phyloP scores from a whole-genome alignment of 2,113 vertebrate genomes.

The Smithornis capensis region DNA sequence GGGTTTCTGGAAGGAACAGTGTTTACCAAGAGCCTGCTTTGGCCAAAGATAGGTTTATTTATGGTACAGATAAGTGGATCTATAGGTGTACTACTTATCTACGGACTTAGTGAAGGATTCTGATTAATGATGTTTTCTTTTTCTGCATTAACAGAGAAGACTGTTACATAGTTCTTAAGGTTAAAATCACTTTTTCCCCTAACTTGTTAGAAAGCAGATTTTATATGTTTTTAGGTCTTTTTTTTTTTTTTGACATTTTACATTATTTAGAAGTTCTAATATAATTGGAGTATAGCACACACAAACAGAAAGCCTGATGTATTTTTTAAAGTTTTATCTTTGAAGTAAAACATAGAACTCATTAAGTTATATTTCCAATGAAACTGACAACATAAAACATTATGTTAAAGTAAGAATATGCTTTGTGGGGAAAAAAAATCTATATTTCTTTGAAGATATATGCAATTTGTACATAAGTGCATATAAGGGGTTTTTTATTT shows the following conservation, averaged over 20 bases:
- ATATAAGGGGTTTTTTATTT: neutral
- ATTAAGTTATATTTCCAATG: neutral
- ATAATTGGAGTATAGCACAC: neutral
- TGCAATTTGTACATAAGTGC: rapidly evolving
- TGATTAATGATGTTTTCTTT: neutral
- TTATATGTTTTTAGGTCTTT: neutral
- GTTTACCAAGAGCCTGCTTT: neutral
- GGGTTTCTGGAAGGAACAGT: neutral
- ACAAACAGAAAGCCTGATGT: neutral
- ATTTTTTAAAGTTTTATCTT: neutral
- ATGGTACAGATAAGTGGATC: neutral
- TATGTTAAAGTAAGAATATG: neutral
- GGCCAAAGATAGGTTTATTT: neutral
- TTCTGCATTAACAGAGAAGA: neutral
- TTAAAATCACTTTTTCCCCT: neutral
- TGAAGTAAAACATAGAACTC: neutral
- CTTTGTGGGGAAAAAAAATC: neutral
- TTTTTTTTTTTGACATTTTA: neutral
- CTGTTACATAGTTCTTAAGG: neutral
- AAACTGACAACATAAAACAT: rapidly evolving
- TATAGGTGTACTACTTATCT: rapidly evolving
- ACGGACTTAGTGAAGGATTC: neutral
- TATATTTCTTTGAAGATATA: neutral
- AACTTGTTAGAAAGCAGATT: neutral
- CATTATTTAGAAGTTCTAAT: neutral